Evolutionary conservation across 2,797 vertebrate genomes (phyloP).

Genomic region (Gadopsis marmoratus): DNA sequence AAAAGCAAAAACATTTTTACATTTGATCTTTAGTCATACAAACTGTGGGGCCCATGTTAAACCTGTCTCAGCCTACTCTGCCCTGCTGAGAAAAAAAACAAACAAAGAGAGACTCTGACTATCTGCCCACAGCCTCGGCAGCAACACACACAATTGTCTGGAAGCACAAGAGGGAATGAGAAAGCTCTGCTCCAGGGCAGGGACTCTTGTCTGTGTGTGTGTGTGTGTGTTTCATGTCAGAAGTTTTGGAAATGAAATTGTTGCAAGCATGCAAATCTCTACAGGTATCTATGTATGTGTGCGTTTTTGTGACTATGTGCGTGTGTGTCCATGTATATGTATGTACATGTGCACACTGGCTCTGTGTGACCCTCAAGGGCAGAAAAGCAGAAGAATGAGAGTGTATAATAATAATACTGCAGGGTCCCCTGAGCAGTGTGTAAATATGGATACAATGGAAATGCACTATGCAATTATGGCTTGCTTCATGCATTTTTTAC

Average conservation of each 20-base stretch:
- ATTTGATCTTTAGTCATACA: conserved; percentile 16
- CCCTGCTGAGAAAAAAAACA: conserved; percentile 20
- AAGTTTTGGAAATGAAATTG: conserved; percentile 46
- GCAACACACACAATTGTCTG: conserved; percentile 48
- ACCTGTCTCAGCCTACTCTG: conserved; percentile 8
- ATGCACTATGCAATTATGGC: conserved; percentile 79
- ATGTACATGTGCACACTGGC: conserved; percentile 44
- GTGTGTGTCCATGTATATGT: conserved; percentile 26
- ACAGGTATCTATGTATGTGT: conserved; percentile 37
- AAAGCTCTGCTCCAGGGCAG: conserved; percentile 51
- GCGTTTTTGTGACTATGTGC: conserved; percentile 15
- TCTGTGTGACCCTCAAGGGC: conserved; percentile 65
- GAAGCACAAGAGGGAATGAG: conserved; percentile 54
- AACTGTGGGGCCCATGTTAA: not conserved
- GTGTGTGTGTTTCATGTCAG: conserved; percentile 45
- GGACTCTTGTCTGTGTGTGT: conserved; percentile 18
- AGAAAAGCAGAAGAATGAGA: conserved; percentile 64
- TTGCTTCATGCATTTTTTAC: conserved; percentile 81
- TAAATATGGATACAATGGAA: conserved; percentile 86
- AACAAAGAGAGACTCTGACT: not conserved
- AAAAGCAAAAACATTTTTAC: conserved; percentile 3
- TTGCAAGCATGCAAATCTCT: conserved; percentile 27
- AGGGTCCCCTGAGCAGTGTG: conserved; percentile 70
- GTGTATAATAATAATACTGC: conserved; percentile 69
- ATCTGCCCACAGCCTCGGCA: conserved; percentile 33